Evolutionary conservation across 2,113 vertebrate genomes (phyloP).

Genomic region (Sander lucioperca): DNA sequence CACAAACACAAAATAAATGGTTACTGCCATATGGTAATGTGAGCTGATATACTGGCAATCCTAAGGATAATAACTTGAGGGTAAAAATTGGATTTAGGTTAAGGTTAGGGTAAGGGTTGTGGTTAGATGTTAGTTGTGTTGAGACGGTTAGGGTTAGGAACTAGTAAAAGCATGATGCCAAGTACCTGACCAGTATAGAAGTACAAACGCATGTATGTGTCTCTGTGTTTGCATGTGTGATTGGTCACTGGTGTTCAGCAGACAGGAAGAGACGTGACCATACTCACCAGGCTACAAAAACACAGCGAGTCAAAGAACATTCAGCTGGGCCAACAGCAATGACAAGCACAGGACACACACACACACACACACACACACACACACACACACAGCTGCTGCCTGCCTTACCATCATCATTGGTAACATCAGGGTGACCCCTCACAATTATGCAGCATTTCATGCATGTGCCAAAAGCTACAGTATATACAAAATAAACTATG

Average conservation of each 20-base stretch:
- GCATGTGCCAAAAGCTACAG: slow-evolving; percentile 2
- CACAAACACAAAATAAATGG: not conserved
- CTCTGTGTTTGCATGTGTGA: slow-evolving; percentile 7
- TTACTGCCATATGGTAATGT: not conserved
- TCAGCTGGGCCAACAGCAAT: slow-evolving; percentile 51
- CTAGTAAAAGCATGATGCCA: not conserved
- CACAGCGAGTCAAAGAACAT: slow-evolving; percentile 55
- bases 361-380: slow-evolving; percentile 12
- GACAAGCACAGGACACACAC: slow-evolving; percentile 37
- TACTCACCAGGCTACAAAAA: slow-evolving; percentile 60
- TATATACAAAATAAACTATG: not conserved
- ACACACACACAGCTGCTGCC: slow-evolving; percentile 23
- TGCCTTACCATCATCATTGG: slow-evolving; percentile 19
- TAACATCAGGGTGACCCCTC: slow-evolving; percentile 44
- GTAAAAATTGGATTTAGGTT: not conserved
- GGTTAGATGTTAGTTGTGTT: not conserved
- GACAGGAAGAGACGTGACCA: slow-evolving; percentile 50
- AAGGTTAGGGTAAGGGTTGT: not conserved
- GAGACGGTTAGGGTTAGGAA: not conserved
- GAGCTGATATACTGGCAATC: not conserved
- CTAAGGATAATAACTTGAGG: not conserved
- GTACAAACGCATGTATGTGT: not conserved
- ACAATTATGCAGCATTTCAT: slow-evolving; percentile 14
- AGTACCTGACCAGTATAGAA: not conserved
- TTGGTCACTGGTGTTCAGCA: slow-evolving; percentile 34